These are phyloP conservation scores for Petaurus breviceps DNA, from an alignment of 2,113 vertebrate species.

Conservation along the genomic window DNA sequence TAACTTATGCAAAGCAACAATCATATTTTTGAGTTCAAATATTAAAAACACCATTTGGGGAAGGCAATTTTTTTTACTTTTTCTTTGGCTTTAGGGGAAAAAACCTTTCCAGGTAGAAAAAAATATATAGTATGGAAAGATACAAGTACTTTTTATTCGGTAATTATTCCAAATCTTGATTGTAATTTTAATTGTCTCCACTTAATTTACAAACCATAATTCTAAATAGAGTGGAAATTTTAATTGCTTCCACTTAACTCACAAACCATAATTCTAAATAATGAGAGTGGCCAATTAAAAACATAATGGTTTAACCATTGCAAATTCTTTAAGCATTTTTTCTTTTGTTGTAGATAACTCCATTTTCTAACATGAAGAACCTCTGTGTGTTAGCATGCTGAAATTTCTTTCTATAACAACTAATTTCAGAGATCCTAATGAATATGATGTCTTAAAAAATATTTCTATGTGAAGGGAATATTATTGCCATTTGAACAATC, in stretches of 20 bases:
- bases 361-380: constrained; percentile 1
- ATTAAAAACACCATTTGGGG: background rate
- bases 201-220: background rate
- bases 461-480: background rate
- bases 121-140: background rate
- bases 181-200: background rate
- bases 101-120: background rate
- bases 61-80: background rate
- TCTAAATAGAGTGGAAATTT: background rate
- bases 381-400: background rate
- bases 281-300: constrained; percentile 12
- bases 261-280: background rate
- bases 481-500: background rate
- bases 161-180: background rate
- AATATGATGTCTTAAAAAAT: background rate
- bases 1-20: no score
- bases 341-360: background rate
- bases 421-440: background rate
- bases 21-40: background rate
- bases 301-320: background rate
- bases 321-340: background rate
- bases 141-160: background rate
- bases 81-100: background rate
- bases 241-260: background rate
- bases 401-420: constrained; percentile 2